phyloP scores from a whole-genome alignment of 64 coral and sea anemone genomes.

The Pocillopora damicornis region DNA sequence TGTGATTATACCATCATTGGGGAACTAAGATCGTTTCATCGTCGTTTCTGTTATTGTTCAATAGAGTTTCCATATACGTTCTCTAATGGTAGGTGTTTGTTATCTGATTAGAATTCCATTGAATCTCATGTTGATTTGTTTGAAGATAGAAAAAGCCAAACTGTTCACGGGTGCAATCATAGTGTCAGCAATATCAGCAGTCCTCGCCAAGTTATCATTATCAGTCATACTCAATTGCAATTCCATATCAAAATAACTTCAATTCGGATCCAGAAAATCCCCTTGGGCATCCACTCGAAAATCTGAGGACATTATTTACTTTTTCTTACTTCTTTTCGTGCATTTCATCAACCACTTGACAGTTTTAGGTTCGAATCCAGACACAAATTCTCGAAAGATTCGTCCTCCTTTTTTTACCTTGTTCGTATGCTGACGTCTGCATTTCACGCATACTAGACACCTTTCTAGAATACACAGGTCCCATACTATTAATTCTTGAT shows the following conservation, averaged over 20 bases:
- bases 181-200: neutral
- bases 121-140: constrained; percentile 11
- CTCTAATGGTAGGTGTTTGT: constrained; percentile 34
- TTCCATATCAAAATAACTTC: constrained; percentile 24
- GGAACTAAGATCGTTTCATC: neutral
- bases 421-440: no score
- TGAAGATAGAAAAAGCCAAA: neutral
- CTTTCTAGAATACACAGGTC: neutral
- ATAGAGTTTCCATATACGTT: neutral
- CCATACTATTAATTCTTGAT: neutral
- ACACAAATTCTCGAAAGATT: no score
- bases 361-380: neutral
- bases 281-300: neutral
- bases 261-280: neutral
- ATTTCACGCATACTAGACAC: neutral
- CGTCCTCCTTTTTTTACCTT: neutral
- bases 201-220: neutral
- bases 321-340: neutral
- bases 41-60: constrained; percentile 1
- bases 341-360: neutral
- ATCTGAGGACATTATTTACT: neutral
- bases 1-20: neutral
- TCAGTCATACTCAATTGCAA: neutral
- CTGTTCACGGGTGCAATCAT: neutral
- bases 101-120: constrained; percentile 33